Evolutionary conservation across 1,140 invertebrate genomes (phyloP), one percentile per base, ranked within the genome.

Genomic region (Lineus longissimus): DNA sequence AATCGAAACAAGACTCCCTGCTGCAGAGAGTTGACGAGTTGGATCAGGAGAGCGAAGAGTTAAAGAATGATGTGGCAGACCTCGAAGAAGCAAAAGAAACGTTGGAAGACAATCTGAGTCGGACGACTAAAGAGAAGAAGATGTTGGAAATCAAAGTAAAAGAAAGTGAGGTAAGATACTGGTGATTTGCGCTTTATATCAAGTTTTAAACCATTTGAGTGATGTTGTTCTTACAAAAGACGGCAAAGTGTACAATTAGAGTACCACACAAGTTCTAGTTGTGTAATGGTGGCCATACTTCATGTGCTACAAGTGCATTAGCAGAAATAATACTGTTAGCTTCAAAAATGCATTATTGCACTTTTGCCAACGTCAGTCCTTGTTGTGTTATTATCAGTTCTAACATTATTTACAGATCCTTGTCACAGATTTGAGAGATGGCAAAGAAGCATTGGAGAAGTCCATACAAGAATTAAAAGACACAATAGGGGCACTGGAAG

Each of bases 11-110:
- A 57, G 73, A 73, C 6, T 61, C 66, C 0, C 56, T 80, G 55
- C 56, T 78, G 15, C 62, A 70, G 23, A 66, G 74, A 36, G 65
- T 81, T 27, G 72, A 75, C 22, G 64, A 67, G 15, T 63, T 81
- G 36, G 72, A 75, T 56, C 59, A 72, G 22, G 77, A 81, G 51
- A 81, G 80, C 59, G 64, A 72, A 57, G 67, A 73, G 22, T 64
- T 81, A 1, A 69, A 70, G 45, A 67, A 75, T 19, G 65, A 80
- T 27, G 63, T 77, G 43, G 66, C 69, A 23, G 65, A 64, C 29
- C 58, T 80, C 33, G 76, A 78, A 62, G 79, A 81, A 29, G 70
- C 73, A 51, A 75, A 74, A 55, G 74, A 75, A 15, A 43, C 57
- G 2, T 61, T 77, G 19, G 67, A 78, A 51, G 76, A 77, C 25